phyloP scores from a whole-genome alignment of 2,797 vertebrate genomes.

The Loriculus beryllinus region DNA sequence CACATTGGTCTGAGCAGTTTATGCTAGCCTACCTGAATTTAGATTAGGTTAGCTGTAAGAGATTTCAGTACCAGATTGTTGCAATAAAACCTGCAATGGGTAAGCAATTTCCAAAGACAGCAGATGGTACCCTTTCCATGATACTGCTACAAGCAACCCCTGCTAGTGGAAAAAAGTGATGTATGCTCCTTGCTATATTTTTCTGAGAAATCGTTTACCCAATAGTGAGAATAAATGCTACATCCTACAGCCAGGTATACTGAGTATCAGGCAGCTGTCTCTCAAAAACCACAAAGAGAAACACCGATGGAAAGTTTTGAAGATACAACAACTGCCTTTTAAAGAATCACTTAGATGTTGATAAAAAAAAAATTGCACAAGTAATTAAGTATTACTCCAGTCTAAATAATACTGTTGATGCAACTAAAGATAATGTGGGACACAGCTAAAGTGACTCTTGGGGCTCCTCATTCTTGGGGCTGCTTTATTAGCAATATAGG shows the following conservation, averaged over 20 bases:
- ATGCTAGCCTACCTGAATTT: background rate
- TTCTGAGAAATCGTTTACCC: background rate
- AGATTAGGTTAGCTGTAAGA: background rate
- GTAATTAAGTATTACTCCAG: background rate
- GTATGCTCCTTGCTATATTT: background rate
- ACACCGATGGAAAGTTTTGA: background rate
- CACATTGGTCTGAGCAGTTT: background rate
- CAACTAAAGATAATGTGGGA: background rate
- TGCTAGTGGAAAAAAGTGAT: background rate
- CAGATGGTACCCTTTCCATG: background rate
- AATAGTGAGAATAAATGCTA: background rate
- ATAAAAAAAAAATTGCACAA: background rate
- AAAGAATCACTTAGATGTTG: background rate
- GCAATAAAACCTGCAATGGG: background rate
- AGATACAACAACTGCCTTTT: background rate
- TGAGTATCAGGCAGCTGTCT: background rate
- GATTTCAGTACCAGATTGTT: background rate
- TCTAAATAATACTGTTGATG: background rate
- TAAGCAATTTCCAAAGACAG: background rate
- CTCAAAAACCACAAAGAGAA: background rate
- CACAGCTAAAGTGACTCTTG: background rate
- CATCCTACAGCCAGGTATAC: background rate
- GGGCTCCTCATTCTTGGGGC: background rate
- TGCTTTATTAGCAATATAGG: background rate
- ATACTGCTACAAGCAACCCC: background rate